phyloP scores from a whole-genome alignment of 1,140 invertebrate genomes.

The Rhizoglyphus robini region DNA sequence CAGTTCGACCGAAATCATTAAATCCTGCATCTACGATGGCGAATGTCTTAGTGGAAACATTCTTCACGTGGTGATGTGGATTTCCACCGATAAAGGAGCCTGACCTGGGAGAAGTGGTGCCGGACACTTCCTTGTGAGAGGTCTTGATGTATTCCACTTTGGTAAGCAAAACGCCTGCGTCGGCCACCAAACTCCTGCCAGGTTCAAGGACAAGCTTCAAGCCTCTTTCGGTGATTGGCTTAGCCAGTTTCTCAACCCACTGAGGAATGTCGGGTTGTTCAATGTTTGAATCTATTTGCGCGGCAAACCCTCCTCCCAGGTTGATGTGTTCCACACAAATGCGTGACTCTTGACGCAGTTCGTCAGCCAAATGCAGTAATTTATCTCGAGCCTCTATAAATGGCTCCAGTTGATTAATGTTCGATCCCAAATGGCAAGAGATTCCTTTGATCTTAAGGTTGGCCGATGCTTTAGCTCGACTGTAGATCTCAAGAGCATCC shows the following conservation, averaged over 20 bases:
- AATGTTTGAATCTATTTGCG: slow-evolving; percentile 28
- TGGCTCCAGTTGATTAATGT: slow-evolving; percentile 16
- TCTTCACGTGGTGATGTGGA: neutral
- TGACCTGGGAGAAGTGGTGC: slow-evolving; percentile 5
- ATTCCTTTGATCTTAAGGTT: slow-evolving; percentile 28
- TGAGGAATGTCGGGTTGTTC: slow-evolving; percentile 23
- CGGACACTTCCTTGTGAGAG: neutral
- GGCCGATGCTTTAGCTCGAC: slow-evolving; percentile 19
- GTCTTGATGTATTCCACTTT: slow-evolving; percentile 29
- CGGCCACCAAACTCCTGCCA: slow-evolving; percentile 34
- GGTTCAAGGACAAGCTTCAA: slow-evolving; percentile 35
- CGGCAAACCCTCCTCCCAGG: slow-evolving; percentile 36
- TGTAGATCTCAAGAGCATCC: slow-evolving; percentile 25
- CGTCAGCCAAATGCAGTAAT: slow-evolving; percentile 21
- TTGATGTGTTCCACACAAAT: slow-evolving; percentile 30
- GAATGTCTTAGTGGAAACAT: slow-evolving; percentile 23
- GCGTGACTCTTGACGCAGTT: slow-evolving; percentile 14
- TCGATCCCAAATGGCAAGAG: slow-evolving; percentile 31
- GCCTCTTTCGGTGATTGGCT: slow-evolving; percentile 24
- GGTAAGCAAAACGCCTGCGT: slow-evolving; percentile 34
- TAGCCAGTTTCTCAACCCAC: slow-evolving; percentile 23
- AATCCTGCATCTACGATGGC: slow-evolving; percentile 28
- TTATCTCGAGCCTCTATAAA: slow-evolving; percentile 23
- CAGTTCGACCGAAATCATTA: slow-evolving; percentile 34
- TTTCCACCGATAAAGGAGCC: slow-evolving; percentile 10